A percentile compares a stretch with the other conserved stretches of the same genome.
These are phyloP conservation scores for Halichoeres trimaculatus DNA, from an alignment of 2,113 vertebrate species.

Conservation along the genomic window DNA sequence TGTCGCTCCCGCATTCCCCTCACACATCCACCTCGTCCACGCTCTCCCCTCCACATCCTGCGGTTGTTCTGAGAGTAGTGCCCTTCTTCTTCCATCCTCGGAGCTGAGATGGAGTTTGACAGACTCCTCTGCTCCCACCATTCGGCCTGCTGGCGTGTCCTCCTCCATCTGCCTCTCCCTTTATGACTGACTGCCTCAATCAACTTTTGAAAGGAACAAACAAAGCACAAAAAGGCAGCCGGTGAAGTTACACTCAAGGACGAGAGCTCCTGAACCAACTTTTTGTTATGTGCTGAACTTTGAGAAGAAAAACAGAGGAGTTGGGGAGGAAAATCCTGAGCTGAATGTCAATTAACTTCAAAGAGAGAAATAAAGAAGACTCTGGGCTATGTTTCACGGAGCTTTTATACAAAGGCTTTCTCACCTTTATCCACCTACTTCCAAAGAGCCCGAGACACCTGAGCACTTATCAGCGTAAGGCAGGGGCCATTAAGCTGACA, in stretches of 20 bases:
- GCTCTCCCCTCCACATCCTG: constrained; percentile 35
- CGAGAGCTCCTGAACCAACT: constrained; percentile 40
- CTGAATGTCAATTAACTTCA: constrained; percentile 78
- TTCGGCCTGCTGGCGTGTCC: constrained; percentile 35
- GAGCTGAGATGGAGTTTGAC: constrained; percentile 70
- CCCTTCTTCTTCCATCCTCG: constrained; percentile 51
- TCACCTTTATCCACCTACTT: constrained; percentile 65
- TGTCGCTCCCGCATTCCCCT: constrained; percentile 58
- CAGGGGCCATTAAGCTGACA: constrained; percentile 74
- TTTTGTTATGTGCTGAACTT: constrained; percentile 42
- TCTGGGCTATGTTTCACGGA: constrained; percentile 54
- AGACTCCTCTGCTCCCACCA: constrained; percentile 51
- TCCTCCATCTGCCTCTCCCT: constrained; percentile 31
- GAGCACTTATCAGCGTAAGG: constrained; percentile 68
- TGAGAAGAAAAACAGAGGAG: constrained; percentile 42
- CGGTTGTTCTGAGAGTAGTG: constrained; percentile 37
- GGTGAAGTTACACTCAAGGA: constrained; percentile 60
- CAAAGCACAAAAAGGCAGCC: constrained; percentile 35
- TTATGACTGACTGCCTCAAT: constrained; percentile 43
- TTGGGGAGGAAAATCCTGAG: constrained; percentile 46
- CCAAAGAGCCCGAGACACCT: constrained; percentile 57
- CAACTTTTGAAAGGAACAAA: constrained; percentile 35
- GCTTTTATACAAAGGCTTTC: constrained; percentile 66
- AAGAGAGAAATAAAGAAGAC: constrained; percentile 61
- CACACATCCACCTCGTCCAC: constrained; percentile 41